A percentile compares a stretch with the other conserved stretches of the same genome.
Evolutionary conservation across 1,140 invertebrate species (phyloP).

Genomic region (Conopomorpha cramerella): DNA sequence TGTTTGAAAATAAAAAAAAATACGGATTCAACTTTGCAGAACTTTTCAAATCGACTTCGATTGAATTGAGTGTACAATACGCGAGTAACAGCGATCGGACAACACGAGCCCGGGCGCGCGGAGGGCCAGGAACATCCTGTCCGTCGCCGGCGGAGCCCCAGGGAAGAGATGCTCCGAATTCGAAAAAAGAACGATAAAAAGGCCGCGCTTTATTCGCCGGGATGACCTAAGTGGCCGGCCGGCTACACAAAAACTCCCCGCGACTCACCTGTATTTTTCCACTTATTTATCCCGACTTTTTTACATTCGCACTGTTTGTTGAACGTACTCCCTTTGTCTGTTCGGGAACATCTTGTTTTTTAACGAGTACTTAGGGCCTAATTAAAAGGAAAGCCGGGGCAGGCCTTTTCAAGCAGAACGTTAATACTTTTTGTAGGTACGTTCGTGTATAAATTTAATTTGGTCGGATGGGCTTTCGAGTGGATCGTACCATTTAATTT

Average conservation of each 20-base stretch:
- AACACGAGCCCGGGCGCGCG: constrained; percentile 39
- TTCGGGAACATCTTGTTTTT: constrained; percentile 55
- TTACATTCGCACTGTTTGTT: constrained; percentile 54
- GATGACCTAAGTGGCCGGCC: constrained; percentile 58
- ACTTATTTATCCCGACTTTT: constrained; percentile 57
- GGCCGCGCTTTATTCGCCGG: constrained; percentile 54
- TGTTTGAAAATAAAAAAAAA: too few species aligned
- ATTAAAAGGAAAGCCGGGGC: constrained; percentile 60
- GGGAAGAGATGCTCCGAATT: too few species aligned
- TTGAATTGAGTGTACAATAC: too few species aligned
- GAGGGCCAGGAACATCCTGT: too few species aligned
- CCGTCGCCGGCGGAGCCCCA: too few species aligned
- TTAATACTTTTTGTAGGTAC: constrained; percentile 55
- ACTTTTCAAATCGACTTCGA: too few species aligned
- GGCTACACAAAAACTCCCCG: constrained; percentile 54
- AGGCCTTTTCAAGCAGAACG: constrained; percentile 53
- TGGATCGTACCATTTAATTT: constrained; percentile 30
- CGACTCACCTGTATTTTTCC: constrained; percentile 60
- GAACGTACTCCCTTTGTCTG: constrained; percentile 46
- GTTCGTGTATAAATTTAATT: constrained; percentile 56
- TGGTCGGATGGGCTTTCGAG: constrained; percentile 45
- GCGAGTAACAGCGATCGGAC: too few species aligned
- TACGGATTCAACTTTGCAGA: too few species aligned
- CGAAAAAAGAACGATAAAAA: constrained; percentile 60
- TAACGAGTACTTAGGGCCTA: constrained; percentile 59